Evolutionary conservation across 1,140 invertebrate species (phyloP), one percentile per base, ranked within the genome.

Genomic region (Drosophila funebris): DNA sequence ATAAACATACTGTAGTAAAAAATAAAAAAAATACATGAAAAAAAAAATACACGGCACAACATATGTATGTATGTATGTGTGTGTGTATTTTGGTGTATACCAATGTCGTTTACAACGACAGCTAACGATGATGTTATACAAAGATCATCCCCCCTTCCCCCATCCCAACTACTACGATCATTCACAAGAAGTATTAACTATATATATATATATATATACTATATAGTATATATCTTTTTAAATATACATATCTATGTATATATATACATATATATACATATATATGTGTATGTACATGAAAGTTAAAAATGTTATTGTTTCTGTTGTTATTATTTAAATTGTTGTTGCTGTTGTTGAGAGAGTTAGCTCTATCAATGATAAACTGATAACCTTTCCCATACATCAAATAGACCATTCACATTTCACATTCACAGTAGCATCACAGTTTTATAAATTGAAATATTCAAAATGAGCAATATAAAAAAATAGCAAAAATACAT

Each of bases 391-490:
- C 48, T 20, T 16, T 41, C 27, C 29, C 16, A 43, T 52, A 52
- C 36, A 57, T 69, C 53, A 41, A 37, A 53, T 73, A 29, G 44
- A 27, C n/a, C 44, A 14, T 14, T 6, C 18, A 33, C 27, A 31
- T 33, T 29, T 73, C 81, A 78, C 76, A 84, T 29, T 73, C 81
- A 78, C 76, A 84, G 67, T 76, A 66, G 66, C 85, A 85, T 85
- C 81, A 85, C 81, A 80, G 76, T 53, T 84, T 84, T 56, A 74
- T 53, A 37, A 78, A 80, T 70, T 61, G 11, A 53, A 33, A 16
- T 53, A 5, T 27, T 37, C 22, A 58, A 63, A 73, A 66, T 16
- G 58, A 36, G 4, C 9, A 50, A 24, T 18, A 57, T 41, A 39
- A 27, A 46, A 50, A 13, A 20, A 41, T 54, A 58, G 20, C 37